These are phyloP conservation scores for Calameuta pallipes DNA, from an alignment of 2,888 invertebrate species.

Conservation along the genomic window DNA sequence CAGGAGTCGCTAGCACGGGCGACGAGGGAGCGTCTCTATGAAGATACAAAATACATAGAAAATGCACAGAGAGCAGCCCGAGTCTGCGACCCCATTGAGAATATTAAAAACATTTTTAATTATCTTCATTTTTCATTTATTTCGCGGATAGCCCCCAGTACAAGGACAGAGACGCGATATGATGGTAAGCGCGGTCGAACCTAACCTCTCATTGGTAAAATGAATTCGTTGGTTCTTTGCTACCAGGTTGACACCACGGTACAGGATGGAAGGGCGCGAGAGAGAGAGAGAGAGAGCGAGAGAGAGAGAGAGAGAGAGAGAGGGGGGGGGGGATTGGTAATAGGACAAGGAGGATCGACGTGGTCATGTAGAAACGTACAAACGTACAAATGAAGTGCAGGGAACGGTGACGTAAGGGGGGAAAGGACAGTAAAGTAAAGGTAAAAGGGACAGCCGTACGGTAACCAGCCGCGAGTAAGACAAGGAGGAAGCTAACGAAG, in stretches of 20 bases:
- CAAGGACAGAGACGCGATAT: not conserved
- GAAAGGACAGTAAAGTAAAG: not conserved
- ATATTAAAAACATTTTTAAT: constrained; percentile 43
- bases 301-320: constrained; percentile 17
- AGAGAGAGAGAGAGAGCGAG: constrained; percentile 21
- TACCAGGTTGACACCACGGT: not conserved
- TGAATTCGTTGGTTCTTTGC: not conserved
- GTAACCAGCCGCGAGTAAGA: constrained; percentile 8
- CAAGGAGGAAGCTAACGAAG: constrained; percentile 24
- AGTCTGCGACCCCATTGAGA: constrained; percentile 16
- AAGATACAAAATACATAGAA: not conserved
- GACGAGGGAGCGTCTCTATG: not conserved
- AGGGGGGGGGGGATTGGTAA: not conserved
- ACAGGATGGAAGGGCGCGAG: constrained; percentile 9
- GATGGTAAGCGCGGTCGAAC: not conserved
- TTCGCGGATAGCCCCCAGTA: constrained; percentile 15
- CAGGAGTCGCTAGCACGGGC: not conserved
- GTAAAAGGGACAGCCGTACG: not conserved
- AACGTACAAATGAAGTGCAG: not conserved
- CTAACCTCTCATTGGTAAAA: not conserved
- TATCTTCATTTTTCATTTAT: constrained; percentile 43
- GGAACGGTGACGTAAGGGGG: not conserved
- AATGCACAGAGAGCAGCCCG: not conserved
- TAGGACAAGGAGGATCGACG: not conserved
- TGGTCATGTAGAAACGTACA: not conserved